Percentiles rank a stretch among this genome's conserved stretches.
phyloP scores from a whole-genome alignment of 2,888 invertebrate genomes.

The Temnothorax unifasciatus region DNA sequence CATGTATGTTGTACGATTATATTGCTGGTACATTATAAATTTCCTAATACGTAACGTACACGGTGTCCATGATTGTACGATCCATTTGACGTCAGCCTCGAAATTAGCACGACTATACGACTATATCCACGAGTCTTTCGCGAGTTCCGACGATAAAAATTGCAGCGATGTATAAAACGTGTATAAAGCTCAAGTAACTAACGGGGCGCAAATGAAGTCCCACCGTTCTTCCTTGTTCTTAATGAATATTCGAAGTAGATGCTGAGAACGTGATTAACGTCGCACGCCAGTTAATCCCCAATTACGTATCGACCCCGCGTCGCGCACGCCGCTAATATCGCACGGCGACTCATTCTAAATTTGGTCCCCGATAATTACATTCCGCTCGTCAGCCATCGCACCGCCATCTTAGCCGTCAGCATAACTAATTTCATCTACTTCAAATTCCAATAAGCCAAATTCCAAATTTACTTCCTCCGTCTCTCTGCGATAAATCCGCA shows the following conservation, averaged over 20 bases:
- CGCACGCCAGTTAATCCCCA: slow-evolving; percentile 55
- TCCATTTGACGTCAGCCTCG: background rate
- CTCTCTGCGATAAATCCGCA: background rate
- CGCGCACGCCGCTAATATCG: slow-evolving; percentile 46
- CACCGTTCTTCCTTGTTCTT: slow-evolving; percentile 52
- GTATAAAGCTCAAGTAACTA: background rate
- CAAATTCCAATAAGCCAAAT: slow-evolving; percentile 24
- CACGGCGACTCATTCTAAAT: slow-evolving; percentile 51
- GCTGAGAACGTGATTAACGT: slow-evolving; percentile 43
- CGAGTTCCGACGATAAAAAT: slow-evolving; percentile 23
- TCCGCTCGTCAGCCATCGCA: slow-evolving; percentile 50
- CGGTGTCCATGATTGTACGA: background rate
- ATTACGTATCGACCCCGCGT: slow-evolving; percentile 51
- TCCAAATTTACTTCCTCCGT: slow-evolving; percentile 35
- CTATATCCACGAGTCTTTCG: background rate
- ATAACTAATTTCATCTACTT: slow-evolving; percentile 53
- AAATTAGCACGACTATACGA: background rate
- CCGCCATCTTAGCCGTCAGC: slow-evolving; percentile 42
- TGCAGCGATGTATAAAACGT: slow-evolving; percentile 2
- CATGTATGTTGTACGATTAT: background rate
- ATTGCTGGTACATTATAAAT: background rate
- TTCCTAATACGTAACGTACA: background rate
- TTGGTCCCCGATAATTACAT: slow-evolving; percentile 55
- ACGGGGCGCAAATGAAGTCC: background rate
- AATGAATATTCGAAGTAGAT: slow-evolving; percentile 70